Conservation (phyloP, 2,888 invertebrate genomes). For the Ferdinandea cuprea region DNA sequence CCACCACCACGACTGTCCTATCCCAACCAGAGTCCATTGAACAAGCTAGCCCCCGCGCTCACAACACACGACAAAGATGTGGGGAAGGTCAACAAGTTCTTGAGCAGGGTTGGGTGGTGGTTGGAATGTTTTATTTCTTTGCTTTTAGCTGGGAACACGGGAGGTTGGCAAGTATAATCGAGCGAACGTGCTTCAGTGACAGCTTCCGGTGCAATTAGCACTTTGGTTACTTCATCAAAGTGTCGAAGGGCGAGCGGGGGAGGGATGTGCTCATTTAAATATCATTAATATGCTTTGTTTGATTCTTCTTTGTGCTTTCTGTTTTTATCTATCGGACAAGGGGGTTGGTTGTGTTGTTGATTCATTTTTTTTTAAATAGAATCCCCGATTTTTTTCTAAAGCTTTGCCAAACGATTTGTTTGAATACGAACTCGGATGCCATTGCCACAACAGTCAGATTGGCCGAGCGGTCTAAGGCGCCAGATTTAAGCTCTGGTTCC, state of each 20-base stretch:
- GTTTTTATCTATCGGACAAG: neutral
- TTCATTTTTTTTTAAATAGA: neutral
- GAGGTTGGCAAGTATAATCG: conserved; percentile 10
- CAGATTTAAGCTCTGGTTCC: conserved; percentile 93
- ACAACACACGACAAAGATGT: conserved; percentile 38
- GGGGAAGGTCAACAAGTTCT: conserved; percentile 74
- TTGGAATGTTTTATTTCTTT: too few species aligned
- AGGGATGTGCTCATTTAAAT: conserved; percentile 22
- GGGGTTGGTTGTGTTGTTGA: conserved; percentile 16
- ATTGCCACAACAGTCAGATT: conserved; percentile 85
- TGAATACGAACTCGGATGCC: neutral
- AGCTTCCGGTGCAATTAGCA: conserved; percentile 72
- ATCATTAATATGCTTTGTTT: conserved; percentile 12
- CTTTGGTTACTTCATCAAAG: conserved; percentile 50
- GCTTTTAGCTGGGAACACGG: conserved; percentile 5
- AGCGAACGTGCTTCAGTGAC: conserved; percentile 64
- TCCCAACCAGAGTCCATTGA: conserved; percentile 3
- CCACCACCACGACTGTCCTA: neutral
- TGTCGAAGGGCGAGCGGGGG: neutral
- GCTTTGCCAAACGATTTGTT: neutral
- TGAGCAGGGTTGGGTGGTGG: conserved; percentile 28
- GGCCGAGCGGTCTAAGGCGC: conserved; percentile 93
- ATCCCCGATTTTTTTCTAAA: neutral
- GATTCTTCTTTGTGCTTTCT: neutral
- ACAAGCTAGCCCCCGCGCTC: conserved; percentile 12